Percentiles rank a stretch among this genome's conserved stretches.
These are phyloP conservation scores for Numenius phaeopus DNA, from an alignment of 2,797 vertebrate genomes.

Conservation along the genomic window DNA sequence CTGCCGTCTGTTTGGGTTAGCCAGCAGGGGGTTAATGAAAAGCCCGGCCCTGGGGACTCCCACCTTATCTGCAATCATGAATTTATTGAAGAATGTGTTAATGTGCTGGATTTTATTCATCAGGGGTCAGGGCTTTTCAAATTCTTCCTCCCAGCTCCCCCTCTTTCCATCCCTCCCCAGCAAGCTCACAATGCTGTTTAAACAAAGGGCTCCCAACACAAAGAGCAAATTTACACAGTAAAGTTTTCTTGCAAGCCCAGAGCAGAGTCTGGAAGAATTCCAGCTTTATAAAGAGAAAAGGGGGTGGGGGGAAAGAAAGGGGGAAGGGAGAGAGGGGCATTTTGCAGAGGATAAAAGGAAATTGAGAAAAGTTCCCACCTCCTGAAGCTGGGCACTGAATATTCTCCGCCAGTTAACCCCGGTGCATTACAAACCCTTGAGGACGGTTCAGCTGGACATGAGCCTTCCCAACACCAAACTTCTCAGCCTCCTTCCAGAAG, in stretches of 20 bases:
- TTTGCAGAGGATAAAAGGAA: conserved; percentile 71
- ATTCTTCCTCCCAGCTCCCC: conserved; percentile 82
- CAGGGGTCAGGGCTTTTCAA: conserved; percentile 81
- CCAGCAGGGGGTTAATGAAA: conserved; percentile 81
- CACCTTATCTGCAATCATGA: conserved; percentile 80
- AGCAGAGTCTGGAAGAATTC: conserved; percentile 89
- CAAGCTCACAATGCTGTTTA: conserved; percentile 90
- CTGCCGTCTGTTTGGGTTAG: conserved; percentile 78
- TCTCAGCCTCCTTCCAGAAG: background rate
- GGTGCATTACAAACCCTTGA: background rate
- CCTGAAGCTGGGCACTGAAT: conserved; percentile 52
- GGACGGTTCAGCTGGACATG: background rate
- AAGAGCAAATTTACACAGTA: conserved; percentile 93
- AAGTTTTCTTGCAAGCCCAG: conserved; percentile 89
- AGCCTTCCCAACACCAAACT: background rate
- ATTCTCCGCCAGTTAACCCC: conserved; percentile 52
- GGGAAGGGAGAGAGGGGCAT: conserved; percentile 64
- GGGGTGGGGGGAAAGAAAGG: conserved; percentile 13
- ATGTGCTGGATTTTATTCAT: conserved; percentile 78
- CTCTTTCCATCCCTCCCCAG: conserved; percentile 85
- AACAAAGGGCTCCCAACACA: conserved; percentile 90
- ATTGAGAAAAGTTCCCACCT: conserved; percentile 72
- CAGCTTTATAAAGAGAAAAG: conserved; percentile 76
- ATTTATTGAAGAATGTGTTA: conserved; percentile 81
- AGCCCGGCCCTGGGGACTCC: conserved; percentile 75